Evolutionary conservation across 2,888 invertebrate species (phyloP).

Genomic region (Napeogenes inachia): DNA sequence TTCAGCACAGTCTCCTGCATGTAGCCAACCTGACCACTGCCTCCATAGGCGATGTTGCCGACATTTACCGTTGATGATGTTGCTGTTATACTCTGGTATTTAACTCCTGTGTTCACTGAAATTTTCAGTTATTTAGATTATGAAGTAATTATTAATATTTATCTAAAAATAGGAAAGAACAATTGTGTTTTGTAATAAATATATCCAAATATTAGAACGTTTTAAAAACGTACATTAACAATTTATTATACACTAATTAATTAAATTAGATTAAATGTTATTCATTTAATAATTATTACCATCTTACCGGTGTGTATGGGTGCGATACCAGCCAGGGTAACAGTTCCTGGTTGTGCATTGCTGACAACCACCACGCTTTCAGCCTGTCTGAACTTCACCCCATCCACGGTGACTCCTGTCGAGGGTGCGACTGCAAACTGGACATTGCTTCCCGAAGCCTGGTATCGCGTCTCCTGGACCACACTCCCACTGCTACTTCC

Average conservation of each 20-base stretch:
- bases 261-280: too few relatives aligned
- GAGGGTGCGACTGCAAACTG: constrained; percentile 61
- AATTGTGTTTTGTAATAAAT: too few relatives aligned
- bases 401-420: constrained; percentile 52
- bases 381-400: constrained; percentile 80
- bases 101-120: constrained; percentile 69
- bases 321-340: constrained; percentile 59
- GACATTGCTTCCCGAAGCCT: constrained; percentile 49
- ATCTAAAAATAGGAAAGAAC: too few relatives aligned
- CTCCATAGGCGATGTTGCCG: constrained; percentile 66
- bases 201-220: too few relatives aligned
- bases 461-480: constrained; percentile 66
- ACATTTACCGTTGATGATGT: constrained; percentile 64
- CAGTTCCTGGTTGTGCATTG: constrained; percentile 72
- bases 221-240: too few relatives aligned
- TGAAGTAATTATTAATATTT: too few relatives aligned
- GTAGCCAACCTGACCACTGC: constrained; percentile 61
- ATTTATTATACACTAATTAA: too few relatives aligned
- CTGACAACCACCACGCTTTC: constrained; percentile 73
- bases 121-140: neutral
- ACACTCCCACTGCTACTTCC: constrained; percentile 47
- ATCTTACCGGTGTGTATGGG: constrained; percentile 64
- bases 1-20: constrained; percentile 57
- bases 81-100: constrained; percentile 71
- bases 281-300: neutral